phyloP scores from a whole-genome alignment of 2,113 vertebrate species.

The Gulo gulo region DNA sequence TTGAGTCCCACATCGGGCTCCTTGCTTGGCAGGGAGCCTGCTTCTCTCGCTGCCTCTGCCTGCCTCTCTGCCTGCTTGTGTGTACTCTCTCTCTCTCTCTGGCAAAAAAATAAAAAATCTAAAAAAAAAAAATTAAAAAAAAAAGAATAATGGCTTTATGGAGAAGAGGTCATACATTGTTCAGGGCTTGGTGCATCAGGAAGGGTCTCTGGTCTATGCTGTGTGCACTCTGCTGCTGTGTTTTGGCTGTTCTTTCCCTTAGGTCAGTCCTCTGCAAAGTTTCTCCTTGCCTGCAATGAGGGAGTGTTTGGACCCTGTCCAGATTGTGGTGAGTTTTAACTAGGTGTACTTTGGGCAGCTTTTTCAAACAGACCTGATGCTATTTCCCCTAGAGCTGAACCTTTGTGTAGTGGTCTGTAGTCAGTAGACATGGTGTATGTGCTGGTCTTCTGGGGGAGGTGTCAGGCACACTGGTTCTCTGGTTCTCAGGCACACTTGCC shows the following conservation, averaged over 20 bases:
- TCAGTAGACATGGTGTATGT: not conserved
- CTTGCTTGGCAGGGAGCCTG: too few species aligned
- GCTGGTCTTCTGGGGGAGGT: not conserved
- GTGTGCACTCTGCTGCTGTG: not conserved
- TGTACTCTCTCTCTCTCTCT: too few species aligned
- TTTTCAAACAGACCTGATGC: not conserved
- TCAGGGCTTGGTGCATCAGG: not conserved
- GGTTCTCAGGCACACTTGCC: not conserved
- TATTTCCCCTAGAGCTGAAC: not conserved
- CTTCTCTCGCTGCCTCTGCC: too few species aligned
- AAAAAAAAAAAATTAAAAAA: too few species aligned
- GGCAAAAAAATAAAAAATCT: too few species aligned
- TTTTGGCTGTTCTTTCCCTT: too few species aligned
- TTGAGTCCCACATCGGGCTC: too few species aligned
- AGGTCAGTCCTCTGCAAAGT: not conserved
- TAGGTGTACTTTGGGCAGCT: not conserved
- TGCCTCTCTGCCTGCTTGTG: too few species aligned
- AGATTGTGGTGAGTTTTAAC: not conserved
- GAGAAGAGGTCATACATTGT: not conserved
- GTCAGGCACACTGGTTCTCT: too few species aligned
- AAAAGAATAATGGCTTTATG: not conserved
- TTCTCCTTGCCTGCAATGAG: not conserved
- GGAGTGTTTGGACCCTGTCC: not conserved
- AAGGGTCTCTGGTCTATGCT: not conserved
- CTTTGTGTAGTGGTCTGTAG: not conserved